Evolutionary conservation across 2,797 vertebrate species (phyloP).

Genomic region (Odontamblyopus rebecca): DNA sequence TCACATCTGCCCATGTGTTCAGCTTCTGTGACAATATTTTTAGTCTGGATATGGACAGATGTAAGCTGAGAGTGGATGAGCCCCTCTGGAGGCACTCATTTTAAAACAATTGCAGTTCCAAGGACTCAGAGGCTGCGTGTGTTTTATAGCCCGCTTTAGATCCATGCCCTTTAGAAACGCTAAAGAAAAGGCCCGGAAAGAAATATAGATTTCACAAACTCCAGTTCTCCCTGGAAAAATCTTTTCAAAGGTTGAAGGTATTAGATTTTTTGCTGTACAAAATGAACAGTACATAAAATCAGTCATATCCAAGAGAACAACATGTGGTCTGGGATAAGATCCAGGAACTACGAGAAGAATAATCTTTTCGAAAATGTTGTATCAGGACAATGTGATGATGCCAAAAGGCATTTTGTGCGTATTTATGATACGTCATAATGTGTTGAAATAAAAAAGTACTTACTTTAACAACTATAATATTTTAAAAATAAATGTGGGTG

Average conservation of each 20-base stretch:
- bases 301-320: neutral
- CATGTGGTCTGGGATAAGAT: neutral
- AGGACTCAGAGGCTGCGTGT: neutral
- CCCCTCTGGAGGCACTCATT: conserved; percentile 10
- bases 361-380: neutral
- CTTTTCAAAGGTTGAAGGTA: conserved; percentile 10
- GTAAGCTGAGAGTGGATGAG: neutral
- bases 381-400: too few species aligned
- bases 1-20: neutral
- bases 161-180: conserved; percentile 16
- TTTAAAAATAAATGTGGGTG: too few species aligned
- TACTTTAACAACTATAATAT: too few species aligned
- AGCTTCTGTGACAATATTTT: neutral
- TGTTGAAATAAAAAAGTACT: too few species aligned
- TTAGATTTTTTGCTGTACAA: conserved; percentile 2
- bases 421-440: too few species aligned
- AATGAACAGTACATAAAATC: neutral
- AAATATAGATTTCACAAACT: conserved; percentile 14
- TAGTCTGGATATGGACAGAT: neutral
- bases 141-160: conserved; percentile 13
- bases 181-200: neutral
- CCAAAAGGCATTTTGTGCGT: too few species aligned
- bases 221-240: conserved; percentile 8
- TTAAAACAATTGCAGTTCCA: conserved; percentile 3
- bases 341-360: neutral